phyloP scores from a whole-genome alignment of 1,140 invertebrate genomes.

The Palaemon carinicauda region DNA sequence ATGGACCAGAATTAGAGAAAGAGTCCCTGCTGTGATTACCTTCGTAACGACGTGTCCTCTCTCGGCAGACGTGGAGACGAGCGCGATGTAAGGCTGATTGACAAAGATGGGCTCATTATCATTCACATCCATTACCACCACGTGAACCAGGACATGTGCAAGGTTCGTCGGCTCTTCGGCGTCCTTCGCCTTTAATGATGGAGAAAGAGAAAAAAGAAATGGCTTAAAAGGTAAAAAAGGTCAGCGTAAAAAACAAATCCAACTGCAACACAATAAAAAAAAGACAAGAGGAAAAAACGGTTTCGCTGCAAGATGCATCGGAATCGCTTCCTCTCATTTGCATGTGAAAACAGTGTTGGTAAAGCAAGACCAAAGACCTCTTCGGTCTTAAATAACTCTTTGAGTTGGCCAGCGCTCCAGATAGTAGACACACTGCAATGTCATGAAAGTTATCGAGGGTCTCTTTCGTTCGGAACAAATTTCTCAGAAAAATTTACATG shows the following conservation, averaged over 20 bases:
- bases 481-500: no score
- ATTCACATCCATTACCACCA: slow-evolving; percentile 72
- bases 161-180: slow-evolving; percentile 22
- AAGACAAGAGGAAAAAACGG: no score
- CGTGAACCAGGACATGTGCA: slow-evolving; percentile 70
- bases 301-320: no score
- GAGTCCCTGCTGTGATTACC: slow-evolving; percentile 18
- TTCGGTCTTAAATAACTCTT: no score
- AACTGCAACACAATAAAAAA: no score
- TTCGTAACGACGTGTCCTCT: slow-evolving; percentile 78
- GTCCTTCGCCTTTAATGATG: slow-evolving; percentile 34
- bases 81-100: slow-evolving; percentile 83
- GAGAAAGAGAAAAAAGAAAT: not conserved
- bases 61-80: slow-evolving; percentile 82
- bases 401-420: no score
- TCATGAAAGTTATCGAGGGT: no score
- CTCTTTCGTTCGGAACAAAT: no score
- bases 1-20: not conserved
- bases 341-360: no score
- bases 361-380: no score
- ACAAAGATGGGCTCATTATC: slow-evolving; percentile 79
- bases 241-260: not conserved
- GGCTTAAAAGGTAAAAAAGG: not conserved
- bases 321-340: no score
- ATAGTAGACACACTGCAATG: no score